Evolutionary conservation across 2,888 invertebrate species (phyloP), one percentile per base, ranked within the genome.

Genomic region (Liopterus haemorrhoidalis): DNA sequence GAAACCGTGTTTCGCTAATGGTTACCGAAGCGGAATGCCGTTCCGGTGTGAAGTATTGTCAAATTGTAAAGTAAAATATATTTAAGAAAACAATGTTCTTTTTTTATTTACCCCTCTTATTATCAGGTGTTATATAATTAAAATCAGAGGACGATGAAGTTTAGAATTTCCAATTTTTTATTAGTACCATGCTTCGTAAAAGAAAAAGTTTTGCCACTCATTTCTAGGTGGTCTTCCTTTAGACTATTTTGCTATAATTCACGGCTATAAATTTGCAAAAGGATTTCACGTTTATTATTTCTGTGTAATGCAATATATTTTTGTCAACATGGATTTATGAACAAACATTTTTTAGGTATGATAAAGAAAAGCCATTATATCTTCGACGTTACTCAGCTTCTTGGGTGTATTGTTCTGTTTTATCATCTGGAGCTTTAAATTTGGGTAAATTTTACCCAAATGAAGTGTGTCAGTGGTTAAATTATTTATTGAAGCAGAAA

Each of bases 331-430:
- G n/a, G n/a, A 25, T 15, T 9, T 16, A 11, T 4, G 6, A 11
- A 20, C 20, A 16, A 37, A 25, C 31, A 14, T 37, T 21, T 36
- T 47, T 36, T 27, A 48, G 48, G 18, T 19, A 30, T 30, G 36
- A 49, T 16, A 25, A 28, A 15, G 35, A 40, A 5, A 50, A 48
- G 30, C 49, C 43, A 3, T 39, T 46, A 11, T 54, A 52, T 54
- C 47, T 64, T 8, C 56, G 54, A 12, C 53, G 51, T 27, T 64
- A 59, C 48, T 57, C 61, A 8, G 57, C 60, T n/a, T 50, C 51
- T 16, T 39, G 51, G 45, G 41, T 52, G 30, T 57, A 57, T 32
- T 50, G 51, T 15, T 41, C 41, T 47, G 40, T 57, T n/a, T 40
- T 63, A 40, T 51, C 57, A 4, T 37, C 28, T 12, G 57, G 55